Conservation (phyloP, 2,113 vertebrate genomes). For the Lagopus muta region DNA sequence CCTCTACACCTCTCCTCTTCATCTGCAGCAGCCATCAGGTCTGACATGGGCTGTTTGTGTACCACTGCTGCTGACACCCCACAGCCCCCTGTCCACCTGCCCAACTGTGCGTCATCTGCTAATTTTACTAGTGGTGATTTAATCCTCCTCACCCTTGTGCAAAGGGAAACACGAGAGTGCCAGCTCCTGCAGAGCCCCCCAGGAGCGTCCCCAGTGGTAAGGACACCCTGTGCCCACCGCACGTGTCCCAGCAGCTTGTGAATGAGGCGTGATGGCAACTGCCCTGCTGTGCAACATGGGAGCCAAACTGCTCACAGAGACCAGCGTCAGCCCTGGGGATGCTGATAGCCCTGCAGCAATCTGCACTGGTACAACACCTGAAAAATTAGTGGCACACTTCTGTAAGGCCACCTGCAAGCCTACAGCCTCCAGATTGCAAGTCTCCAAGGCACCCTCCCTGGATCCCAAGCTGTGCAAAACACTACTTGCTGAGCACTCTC, state of each 20-base stretch:
- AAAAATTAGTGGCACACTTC: not conserved
- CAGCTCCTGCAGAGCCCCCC: not conserved
- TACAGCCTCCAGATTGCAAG: not conserved
- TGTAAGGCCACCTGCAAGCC: not conserved
- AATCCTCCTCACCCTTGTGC: not conserved
- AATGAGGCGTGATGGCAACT: rapidly evolving
- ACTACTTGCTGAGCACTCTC: not conserved
- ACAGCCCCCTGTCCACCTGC: rapidly evolving
- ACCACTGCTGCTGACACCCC: not conserved
- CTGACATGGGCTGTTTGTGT: rapidly evolving
- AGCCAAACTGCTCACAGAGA: not conserved
- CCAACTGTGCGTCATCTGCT: not conserved
- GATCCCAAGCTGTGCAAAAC: not conserved
- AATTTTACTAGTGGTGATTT: slow-evolving; percentile 56
- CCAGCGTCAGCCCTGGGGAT: rapidly evolving
- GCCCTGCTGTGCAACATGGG: rapidly evolving
- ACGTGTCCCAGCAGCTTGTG: rapidly evolving
- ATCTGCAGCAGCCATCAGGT: not conserved
- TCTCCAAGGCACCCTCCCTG: not conserved
- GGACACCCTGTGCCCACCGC: not conserved
- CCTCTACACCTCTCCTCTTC: not conserved
- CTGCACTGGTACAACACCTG: rapidly evolving
- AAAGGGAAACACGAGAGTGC: not conserved
- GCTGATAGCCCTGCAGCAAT: not conserved
- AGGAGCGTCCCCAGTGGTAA: rapidly evolving